These are phyloP conservation scores for Phrynosoma platyrhinos DNA, from an alignment of 2,113 vertebrate species.

Conservation along the genomic window DNA sequence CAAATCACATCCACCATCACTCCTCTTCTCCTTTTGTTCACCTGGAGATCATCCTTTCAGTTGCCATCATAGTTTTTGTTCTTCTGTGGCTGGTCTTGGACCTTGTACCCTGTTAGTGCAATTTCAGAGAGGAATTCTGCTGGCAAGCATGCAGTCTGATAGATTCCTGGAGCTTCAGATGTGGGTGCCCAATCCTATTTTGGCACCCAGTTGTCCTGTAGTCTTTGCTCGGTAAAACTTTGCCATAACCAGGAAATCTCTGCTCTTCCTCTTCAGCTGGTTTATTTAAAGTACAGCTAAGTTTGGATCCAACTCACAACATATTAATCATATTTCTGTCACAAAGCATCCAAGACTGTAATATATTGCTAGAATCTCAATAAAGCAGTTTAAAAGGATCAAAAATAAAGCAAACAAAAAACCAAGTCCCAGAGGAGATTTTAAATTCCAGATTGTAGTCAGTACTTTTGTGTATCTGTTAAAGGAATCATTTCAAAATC, in stretches of 20 bases:
- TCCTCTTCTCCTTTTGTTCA: neutral
- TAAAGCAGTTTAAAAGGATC: neutral
- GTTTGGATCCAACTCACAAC: too few relatives aligned
- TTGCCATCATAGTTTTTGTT: neutral
- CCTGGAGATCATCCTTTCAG: neutral
- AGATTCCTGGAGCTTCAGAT: neutral
- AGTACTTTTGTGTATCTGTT: neutral
- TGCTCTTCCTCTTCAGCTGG: too few relatives aligned
- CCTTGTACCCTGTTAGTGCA: too few relatives aligned
- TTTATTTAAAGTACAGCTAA: too few relatives aligned
- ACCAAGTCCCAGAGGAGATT: neutral
- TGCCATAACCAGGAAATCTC: too few relatives aligned
- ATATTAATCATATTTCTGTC: neutral
- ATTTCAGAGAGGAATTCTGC: neutral
- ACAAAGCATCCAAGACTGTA: neutral
- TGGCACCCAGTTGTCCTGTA: neutral
- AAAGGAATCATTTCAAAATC: neutral
- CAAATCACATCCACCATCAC: neutral
- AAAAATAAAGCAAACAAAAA: neutral
- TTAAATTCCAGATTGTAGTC: neutral
- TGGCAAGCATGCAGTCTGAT: neutral
- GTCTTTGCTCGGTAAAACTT: too few relatives aligned
- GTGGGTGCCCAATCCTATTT: neutral
- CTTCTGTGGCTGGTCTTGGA: too few relatives aligned
- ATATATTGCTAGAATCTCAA: neutral